Base-by-base conservation (phyloP, 2,888 invertebrate genomes). In the Drosophila sordidula region DNA sequence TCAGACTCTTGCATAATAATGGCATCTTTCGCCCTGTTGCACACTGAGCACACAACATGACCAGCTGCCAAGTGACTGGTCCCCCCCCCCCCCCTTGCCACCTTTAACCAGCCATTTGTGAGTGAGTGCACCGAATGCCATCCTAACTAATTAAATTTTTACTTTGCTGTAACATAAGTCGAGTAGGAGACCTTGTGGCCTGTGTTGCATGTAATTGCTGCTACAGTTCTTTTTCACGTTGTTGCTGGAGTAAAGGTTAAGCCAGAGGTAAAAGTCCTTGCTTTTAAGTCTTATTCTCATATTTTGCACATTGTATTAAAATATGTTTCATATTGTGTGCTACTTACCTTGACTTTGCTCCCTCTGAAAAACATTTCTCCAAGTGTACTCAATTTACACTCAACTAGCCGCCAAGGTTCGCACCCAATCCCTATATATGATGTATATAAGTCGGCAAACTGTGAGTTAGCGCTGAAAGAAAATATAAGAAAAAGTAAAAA, bases 1-100 rank as follows among this genome's bases (percentile, higher is more conserved):
- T 18, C 52, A 52, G 73, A 59, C 74, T 54, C 68, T 61, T 78
- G 75, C 74, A 75, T 68, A 63, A 74, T 78, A 76, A 75, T 76
- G 65, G 47, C 70, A 70, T 66, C 61, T 62, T 80, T 61, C 68
- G 65, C 65, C 62, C 63, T 76, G 80, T 66, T 80, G 71, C 72
- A 80, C 29, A 29, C 29, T 3, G 29, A 29, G 29, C 77, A 55
- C 54, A 73, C 56, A 70, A 63, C 72, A 71, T 42, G 41, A 42
- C 36, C 72, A 55, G 44, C 52, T 49, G 64, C 29, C 38, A 52
- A 56, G 55, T 12, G 36, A 18, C 56, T 25, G 16, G 16, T n/a
- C 11, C 25, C 6, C 4, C 25, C 22, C 18, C 4, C 34, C 3
- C 1, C 4, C 11, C 34, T 34, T 34, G 4, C 34, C 34, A 34